phyloP scores from a whole-genome alignment of 2,888 invertebrate genomes.

The Tipula helvola region DNA sequence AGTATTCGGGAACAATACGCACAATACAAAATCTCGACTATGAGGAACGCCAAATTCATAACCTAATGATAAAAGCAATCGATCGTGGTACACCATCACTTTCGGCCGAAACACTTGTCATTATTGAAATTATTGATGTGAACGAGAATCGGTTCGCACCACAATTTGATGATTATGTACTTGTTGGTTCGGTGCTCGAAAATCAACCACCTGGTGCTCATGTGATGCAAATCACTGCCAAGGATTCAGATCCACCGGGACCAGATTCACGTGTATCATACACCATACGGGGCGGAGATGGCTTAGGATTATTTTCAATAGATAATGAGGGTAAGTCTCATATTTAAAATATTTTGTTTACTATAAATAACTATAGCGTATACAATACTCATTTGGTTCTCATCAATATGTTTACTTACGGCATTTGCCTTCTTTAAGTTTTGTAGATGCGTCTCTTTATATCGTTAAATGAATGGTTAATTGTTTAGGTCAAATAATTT shows the following conservation, averaged over 20 bases:
- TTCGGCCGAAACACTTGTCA: slow-evolving; percentile 64
- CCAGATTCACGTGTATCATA: slow-evolving; percentile 74
- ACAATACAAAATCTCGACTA: slow-evolving; percentile 71
- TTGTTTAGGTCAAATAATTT: slow-evolving; percentile 4
- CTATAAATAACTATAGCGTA: background rate
- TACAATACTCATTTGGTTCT: background rate
- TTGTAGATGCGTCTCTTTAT: background rate
- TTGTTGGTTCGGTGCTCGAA: slow-evolving; percentile 62
- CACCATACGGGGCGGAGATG: slow-evolving; percentile 77
- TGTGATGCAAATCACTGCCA: slow-evolving; percentile 65
- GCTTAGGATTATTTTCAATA: slow-evolving; percentile 83
- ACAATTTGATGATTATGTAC: slow-evolving; percentile 66
- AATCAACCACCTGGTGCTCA: slow-evolving; percentile 64
- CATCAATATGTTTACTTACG: background rate
- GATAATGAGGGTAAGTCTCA: slow-evolving; percentile 64
- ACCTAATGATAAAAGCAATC: slow-evolving; percentile 69
- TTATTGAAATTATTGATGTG: slow-evolving; percentile 83
- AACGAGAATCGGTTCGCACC: slow-evolving; percentile 86
- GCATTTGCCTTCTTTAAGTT: background rate
- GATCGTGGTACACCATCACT: slow-evolving; percentile 77
- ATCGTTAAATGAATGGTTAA: background rate
- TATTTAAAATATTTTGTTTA: background rate
- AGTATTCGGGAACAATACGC: slow-evolving; percentile 72
- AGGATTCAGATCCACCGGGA: slow-evolving; percentile 67
- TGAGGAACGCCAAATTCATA: slow-evolving; percentile 80